Evolutionary conservation across 2,797 vertebrate species (phyloP), one percentile per base, ranked within the genome.

Genomic region (Sylvilagus floridanus): DNA sequence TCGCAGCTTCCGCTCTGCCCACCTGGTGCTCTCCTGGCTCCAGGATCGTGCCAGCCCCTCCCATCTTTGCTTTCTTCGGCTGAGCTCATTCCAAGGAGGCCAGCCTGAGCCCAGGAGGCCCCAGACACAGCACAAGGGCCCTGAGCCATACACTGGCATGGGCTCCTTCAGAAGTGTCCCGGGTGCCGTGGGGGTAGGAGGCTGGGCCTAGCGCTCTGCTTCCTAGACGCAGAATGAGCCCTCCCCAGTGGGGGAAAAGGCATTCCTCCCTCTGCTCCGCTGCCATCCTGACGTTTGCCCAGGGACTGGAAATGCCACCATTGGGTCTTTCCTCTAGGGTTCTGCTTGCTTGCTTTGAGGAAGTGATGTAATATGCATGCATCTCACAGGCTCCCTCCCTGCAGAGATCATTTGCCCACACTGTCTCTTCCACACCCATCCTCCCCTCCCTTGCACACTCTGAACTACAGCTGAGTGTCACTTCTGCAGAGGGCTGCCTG

Each of bases 391-490:
- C 14, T 57, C 16, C 47, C 35, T 47, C 52, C 68, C 12, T 2
- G 8, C 65, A 63, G 12, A 37, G 11, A 2, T 1, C 19, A n/a
- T 73, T 32, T 0, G 14, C 8, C n/a, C 7, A 0, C 7, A 21
- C n/a, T 35, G 1, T 0, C 22, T 32, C 52, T 37, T 30, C 26
- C 3, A 6, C 0, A 4, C 1, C 24, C 1, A 2, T 4, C 21
- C 16, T 35, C 4, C 21, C 21, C 4, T 6, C 7, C 1, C 63
- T 4, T 8, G 19, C 10, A 13, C 17, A 32, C 66, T 24, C 13
- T 69, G 11, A 66, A 73, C 57, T 37, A 11, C 21, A 79, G 79
- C 14, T 26, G 30, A 19, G 54, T 5, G 3, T 50, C 52, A 7
- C 66, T 60, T n/a, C 57, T 42, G 75, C 12, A 60, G 66, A 21